A percentile compares a stretch with the other conserved stretches of the same genome.
Conservation (phyloP, 2,113 vertebrate genomes). For the Glareola pratincola region DNA sequence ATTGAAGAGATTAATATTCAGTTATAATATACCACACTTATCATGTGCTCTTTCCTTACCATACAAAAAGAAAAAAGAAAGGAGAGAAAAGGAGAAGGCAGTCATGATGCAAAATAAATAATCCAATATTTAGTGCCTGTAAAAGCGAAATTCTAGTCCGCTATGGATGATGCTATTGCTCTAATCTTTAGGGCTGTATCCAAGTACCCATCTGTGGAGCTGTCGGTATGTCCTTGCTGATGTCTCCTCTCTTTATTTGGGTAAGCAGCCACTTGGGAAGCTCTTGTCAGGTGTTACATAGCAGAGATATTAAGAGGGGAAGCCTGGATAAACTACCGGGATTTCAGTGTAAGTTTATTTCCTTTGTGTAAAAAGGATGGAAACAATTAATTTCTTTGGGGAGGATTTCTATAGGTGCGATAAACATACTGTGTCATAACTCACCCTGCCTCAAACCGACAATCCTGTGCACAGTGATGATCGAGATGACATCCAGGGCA, state of each 20-base stretch:
- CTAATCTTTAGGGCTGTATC: neutral
- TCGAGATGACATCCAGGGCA: neutral
- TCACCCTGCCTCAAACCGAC: neutral
- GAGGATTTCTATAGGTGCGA: neutral
- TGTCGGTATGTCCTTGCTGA: neutral
- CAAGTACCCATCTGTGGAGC: neutral
- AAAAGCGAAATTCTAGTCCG: neutral
- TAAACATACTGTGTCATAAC: neutral
- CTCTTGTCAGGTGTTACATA: neutral
- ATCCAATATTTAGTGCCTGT: constrained; percentile 44
- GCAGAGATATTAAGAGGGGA: neutral
- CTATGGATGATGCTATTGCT: neutral
- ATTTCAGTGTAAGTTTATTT: neutral
- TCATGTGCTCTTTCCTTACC: constrained; percentile 48
- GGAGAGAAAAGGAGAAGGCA: neutral
- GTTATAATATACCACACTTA: constrained; percentile 46
- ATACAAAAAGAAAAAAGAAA: neutral
- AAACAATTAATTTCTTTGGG: neutral
- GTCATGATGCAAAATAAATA: constrained; percentile 52
- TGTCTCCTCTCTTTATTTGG: neutral
- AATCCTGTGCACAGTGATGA: neutral
- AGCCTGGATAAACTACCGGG: neutral
- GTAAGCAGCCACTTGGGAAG: neutral
- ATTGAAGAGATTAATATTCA: constrained; percentile 68
- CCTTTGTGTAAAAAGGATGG: neutral